Conservation (phyloP, 2,888 invertebrate species). For the Eupithecia exiguata region DNA sequence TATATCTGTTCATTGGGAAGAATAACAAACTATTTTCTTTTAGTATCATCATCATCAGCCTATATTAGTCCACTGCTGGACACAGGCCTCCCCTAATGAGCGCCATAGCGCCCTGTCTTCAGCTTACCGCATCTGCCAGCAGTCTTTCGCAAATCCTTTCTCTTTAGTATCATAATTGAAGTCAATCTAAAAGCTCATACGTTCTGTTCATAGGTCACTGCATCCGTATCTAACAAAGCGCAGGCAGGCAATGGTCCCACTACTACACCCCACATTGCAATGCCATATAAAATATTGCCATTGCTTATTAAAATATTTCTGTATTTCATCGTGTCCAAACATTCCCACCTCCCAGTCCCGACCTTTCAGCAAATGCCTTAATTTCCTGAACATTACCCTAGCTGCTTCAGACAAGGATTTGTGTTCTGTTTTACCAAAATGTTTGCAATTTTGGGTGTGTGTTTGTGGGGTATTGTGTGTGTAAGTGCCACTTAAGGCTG, state of each 20-base stretch:
- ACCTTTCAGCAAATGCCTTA: constrained; percentile 64
- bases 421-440: constrained; percentile 47
- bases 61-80: too few relatives aligned
- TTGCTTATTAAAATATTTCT: constrained; percentile 2
- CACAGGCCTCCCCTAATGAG: too few relatives aligned
- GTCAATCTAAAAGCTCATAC: background rate
- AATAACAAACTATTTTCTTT: background rate
- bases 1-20: background rate
- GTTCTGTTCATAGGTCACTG: background rate
- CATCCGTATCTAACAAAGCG: background rate
- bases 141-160: too few relatives aligned
- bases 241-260: background rate
- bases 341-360: constrained; percentile 38
- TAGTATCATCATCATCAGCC: too few relatives aligned
- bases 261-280: background rate
- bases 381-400: constrained; percentile 65
- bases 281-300: background rate
- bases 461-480: constrained; percentile 20
- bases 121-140: too few relatives aligned
- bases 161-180: background rate
- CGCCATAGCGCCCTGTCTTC: too few relatives aligned
- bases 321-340: constrained; percentile 30
- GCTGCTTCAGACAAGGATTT: constrained; percentile 56
- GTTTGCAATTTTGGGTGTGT: constrained; percentile 27
- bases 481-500: constrained; percentile 21